phyloP scores from a whole-genome alignment of 2,797 vertebrate genomes.

The Silurus aristotelis region DNA sequence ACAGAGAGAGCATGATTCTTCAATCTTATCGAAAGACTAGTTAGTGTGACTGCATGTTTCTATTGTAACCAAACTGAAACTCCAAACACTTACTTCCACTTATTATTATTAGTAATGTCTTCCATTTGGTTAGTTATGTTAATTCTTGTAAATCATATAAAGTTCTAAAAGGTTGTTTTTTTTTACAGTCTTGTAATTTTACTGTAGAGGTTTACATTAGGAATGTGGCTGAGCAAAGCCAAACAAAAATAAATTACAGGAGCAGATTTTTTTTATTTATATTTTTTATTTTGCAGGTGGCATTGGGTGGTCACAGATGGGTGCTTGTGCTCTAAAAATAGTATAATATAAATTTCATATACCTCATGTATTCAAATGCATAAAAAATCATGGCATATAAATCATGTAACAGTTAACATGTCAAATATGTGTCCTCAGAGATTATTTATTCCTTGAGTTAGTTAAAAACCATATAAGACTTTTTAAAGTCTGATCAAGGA shows the following conservation, averaged over 20 bases:
- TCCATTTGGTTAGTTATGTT: neutral
- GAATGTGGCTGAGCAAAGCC: neutral
- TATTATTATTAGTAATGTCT: neutral
- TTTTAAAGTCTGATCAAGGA: neutral
- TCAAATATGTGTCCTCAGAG: neutral
- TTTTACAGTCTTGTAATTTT: neutral
- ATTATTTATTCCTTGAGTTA: neutral
- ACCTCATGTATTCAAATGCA: neutral
- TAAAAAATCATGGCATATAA: neutral
- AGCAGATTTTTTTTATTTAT: too few species aligned
- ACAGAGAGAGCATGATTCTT: neutral
- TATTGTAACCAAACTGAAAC: neutral
- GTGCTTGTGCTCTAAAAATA: neutral
- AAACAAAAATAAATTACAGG: neutral
- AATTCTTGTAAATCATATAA: neutral
- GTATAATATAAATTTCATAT: neutral
- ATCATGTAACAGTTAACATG: neutral
- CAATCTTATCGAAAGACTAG: neutral
- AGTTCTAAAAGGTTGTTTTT: neutral
- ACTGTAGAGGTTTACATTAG: neutral
- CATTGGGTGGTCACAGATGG: neutral
- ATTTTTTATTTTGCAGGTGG: neutral
- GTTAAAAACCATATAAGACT: neutral
- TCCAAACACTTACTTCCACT: neutral
- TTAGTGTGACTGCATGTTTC: neutral